Conservation (phyloP, 2,797 vertebrate genomes). For the Channallabes apus region DNA sequence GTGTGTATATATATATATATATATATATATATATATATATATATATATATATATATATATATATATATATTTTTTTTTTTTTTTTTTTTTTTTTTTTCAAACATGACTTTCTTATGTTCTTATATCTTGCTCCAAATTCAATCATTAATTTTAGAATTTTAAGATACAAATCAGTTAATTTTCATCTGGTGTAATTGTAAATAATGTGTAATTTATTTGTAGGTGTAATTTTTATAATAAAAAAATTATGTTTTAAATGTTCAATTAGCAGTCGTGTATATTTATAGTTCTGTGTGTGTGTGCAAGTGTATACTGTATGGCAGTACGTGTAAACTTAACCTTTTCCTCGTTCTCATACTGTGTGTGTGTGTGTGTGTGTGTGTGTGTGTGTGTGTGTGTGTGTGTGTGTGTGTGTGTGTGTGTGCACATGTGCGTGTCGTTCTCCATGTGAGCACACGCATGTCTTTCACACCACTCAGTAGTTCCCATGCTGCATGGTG, state of each 20-base stretch:
- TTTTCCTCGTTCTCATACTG: constrained; percentile 13
- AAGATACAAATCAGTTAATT: neutral
- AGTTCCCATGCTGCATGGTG: constrained; percentile 50
- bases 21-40: too few species aligned
- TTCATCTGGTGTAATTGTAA: neutral
- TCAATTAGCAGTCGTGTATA: neutral
- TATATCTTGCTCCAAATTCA: neutral
- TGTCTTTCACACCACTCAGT: constrained; percentile 32
- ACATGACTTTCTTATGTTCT: neutral
- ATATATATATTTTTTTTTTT: too few species aligned
- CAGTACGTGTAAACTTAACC: constrained; percentile 10
- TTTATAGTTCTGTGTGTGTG: constrained; percentile 9
- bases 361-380: constrained; percentile 7
- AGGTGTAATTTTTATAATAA: too few species aligned
- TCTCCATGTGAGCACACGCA: constrained; percentile 17
- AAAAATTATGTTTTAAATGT: neutral
- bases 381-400: constrained; percentile 23
- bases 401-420: constrained; percentile 17
- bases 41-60: too few species aligned
- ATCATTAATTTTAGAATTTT: neutral
- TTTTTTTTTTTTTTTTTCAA: too few species aligned
- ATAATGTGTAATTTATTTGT: neutral
- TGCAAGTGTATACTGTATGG: neutral
- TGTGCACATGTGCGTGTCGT: neutral
- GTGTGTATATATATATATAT: too few species aligned